phyloP scores from a whole-genome alignment of 2,113 vertebrate species.

The Asarcornis scutulata region DNA sequence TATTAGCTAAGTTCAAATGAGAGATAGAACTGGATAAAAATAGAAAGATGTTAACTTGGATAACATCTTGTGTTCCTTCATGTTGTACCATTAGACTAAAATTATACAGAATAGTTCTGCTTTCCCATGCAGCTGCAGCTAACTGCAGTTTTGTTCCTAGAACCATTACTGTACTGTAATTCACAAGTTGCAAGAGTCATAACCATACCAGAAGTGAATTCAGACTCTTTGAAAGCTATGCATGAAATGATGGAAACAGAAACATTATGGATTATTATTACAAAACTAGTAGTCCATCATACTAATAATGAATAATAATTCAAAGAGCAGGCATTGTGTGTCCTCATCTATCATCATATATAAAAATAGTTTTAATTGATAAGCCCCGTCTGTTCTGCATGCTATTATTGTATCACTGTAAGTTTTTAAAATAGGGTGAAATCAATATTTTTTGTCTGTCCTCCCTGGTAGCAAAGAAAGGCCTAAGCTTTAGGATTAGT shows the following conservation, averaged over 20 bases:
- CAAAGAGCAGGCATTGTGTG: not conserved
- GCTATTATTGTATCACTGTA: constrained; percentile 34
- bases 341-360: not conserved
- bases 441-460: constrained; percentile 71
- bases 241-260: not conserved
- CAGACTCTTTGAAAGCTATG: not conserved
- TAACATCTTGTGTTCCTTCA: constrained; percentile 25
- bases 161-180: not conserved
- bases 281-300: not conserved
- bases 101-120: not conserved
- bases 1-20: constrained; percentile 38
- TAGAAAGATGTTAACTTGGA: constrained; percentile 12
- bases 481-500: constrained; percentile 63
- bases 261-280: not conserved
- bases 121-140: not conserved
- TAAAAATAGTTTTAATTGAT: constrained; percentile 57
- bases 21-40: constrained; percentile 20
- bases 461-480: constrained; percentile 52
- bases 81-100: not conserved
- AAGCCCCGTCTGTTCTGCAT: constrained; percentile 59
- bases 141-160: constrained; percentile 10
- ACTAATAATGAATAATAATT: constrained; percentile 39
- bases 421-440: constrained; percentile 64
- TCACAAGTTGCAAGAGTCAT: not conserved
- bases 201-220: not conserved